Evolutionary conservation across 2,113 vertebrate genomes (phyloP), one percentile per base, ranked within the genome.

Genomic region (Lophius piscatorius): DNA sequence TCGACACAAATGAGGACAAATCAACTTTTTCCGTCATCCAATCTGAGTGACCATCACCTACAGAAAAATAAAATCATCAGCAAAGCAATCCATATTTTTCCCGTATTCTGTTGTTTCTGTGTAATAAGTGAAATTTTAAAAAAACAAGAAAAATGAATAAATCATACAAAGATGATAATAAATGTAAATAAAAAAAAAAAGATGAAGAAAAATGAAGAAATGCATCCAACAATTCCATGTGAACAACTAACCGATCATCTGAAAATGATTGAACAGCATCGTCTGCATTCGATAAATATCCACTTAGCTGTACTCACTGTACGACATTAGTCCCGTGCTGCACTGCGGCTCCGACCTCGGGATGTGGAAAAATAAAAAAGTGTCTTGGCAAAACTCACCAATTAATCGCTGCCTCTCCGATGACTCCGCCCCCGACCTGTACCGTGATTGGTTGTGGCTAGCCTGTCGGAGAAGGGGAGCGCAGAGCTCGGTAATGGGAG

Each of bases 11-110:
- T 66, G 93, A 93, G 79, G 93, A 94, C 83, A 94, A 92, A 86
- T 95, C 94, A 71, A 94, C 93, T 87, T 93, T 92, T 89, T 96
- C 94, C 14, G 94, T 94, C 94, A 95, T 95, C 95, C 95, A 96
- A 88, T 95, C 95, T 63, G 93, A 93, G 84, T 92, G 92, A 92
- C 92, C 92, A 74, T 94, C 93, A 83, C 93, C 94, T 95, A 68
- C 65, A 76, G 63, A 14, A 10, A 70, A 5, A 57, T 22, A 47
- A 75, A 26, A 20, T 7, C 64, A 59, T 64, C 23, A 72, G 34
- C 45, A 38, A 62, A 76, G 20, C 16, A 60, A 81, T 72, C 62
- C 47, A 22, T 64, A 50, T 22, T 65, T 62, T n/a, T n/a, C n/a
- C n/a, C n/a, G n/a, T n/a, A n/a, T n/a, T 42, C 24, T 73, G 47